These are phyloP conservation scores for Amblyteles armatorius DNA, from an alignment of 2,888 invertebrate species.

Conservation along the genomic window DNA sequence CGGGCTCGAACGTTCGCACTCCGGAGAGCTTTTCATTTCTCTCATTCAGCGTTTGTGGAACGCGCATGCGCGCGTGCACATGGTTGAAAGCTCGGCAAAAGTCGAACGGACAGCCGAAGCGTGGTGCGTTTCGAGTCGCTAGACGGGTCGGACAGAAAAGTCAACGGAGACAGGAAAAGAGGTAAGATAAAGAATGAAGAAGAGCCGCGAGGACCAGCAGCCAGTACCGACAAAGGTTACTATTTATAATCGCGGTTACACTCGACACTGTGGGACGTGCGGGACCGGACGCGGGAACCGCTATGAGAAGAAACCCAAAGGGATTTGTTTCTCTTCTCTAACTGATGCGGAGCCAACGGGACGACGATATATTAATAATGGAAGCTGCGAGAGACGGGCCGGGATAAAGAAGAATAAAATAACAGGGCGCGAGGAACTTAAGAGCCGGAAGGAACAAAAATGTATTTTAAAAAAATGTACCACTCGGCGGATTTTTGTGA, in stretches of 20 bases:
- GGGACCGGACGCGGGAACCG: slow-evolving; percentile 65
- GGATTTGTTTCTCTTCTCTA: slow-evolving; percentile 56
- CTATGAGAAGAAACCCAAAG: slow-evolving; percentile 55
- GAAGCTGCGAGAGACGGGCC: slow-evolving; percentile 72
- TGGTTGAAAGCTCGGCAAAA: slow-evolving; percentile 50
- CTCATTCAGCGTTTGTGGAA: slow-evolving; percentile 56
- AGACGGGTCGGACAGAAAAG: slow-evolving; percentile 47
- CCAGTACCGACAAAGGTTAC: slow-evolving; percentile 81
- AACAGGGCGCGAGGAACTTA: slow-evolving; percentile 16
- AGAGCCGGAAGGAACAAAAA: background rate
- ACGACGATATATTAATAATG: slow-evolving; percentile 81
- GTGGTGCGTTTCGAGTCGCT: slow-evolving; percentile 16
- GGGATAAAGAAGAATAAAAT: slow-evolving; percentile 58
- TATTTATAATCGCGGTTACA: slow-evolving; percentile 81
- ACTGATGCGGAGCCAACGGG: slow-evolving; percentile 57
- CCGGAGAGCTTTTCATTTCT: slow-evolving; percentile 54
- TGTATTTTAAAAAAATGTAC: background rate
- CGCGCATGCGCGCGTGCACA: slow-evolving; percentile 10
- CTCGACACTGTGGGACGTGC: slow-evolving; percentile 51
- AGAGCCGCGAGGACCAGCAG: slow-evolving; percentile 64
- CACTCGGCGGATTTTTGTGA: background rate
- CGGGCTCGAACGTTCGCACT: slow-evolving; percentile 28
- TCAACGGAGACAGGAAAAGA: slow-evolving; percentile 71
- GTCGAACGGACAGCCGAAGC: slow-evolving; percentile 58
- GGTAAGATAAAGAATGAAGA: slow-evolving; percentile 75